Percentiles rank a stretch among this genome's conserved stretches.
phyloP scores from a whole-genome alignment of 2,797 vertebrate genomes.

The Gambelia wislizenii region DNA sequence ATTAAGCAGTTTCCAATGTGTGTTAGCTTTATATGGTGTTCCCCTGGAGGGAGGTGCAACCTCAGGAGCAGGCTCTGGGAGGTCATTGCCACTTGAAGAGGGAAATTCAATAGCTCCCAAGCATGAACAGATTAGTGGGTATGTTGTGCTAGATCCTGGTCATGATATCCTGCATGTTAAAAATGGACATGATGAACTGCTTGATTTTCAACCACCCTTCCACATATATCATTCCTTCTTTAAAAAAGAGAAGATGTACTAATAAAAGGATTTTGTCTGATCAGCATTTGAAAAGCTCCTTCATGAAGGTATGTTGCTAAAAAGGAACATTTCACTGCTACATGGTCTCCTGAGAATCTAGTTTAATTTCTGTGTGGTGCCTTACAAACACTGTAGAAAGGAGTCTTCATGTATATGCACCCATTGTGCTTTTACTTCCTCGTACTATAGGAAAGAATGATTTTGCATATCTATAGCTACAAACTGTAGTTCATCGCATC shows the following conservation, averaged over 20 bases:
- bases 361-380: not conserved
- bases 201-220: not conserved
- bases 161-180: not conserved
- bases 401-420: not conserved
- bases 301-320: not conserved
- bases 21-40: no score
- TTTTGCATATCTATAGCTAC: not conserved
- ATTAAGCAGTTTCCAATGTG: no score
- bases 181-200: not conserved
- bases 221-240: not conserved
- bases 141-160: not conserved
- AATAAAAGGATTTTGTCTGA: not conserved
- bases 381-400: not conserved
- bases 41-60: not conserved
- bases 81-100: not conserved
- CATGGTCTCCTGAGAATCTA: not conserved
- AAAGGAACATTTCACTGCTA: not conserved
- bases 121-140: not conserved
- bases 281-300: no score
- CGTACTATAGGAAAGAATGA: not conserved
- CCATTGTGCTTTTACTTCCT: conserved; percentile 1
- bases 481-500: conserved; percentile 2
- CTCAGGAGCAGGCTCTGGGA: no score
- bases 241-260: not conserved
- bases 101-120: not conserved